Evolutionary conservation across 2,888 invertebrate species (phyloP).

Genomic region (Graphium colonna): DNA sequence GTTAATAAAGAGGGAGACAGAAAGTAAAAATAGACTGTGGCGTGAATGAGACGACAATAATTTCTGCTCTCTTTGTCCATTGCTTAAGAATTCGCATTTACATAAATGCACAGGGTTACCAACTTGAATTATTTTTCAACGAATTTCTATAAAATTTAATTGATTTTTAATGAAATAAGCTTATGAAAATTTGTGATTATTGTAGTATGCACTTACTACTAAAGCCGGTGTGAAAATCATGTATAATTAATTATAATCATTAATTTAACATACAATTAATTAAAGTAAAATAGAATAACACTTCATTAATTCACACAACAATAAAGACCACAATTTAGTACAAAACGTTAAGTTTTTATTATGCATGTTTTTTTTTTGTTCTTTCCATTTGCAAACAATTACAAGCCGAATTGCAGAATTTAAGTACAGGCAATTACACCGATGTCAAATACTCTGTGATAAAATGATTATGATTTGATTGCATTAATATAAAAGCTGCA

Average conservation of each 20-base stretch:
- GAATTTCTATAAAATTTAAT: too few species aligned
- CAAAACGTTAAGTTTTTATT: slow-evolving; percentile 40
- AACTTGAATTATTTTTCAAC: too few species aligned
- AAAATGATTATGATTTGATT: neutral
- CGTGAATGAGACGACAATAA: too few species aligned
- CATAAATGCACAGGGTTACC: too few species aligned
- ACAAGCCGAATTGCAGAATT: neutral
- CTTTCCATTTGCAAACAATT: neutral
- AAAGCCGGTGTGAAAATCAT: neutral
- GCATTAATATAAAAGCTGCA: neutral
- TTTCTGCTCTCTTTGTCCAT: too few species aligned
- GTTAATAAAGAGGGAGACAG: too few species aligned
- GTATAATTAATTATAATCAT: too few species aligned
- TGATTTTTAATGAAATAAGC: too few species aligned
- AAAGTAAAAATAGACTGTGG: too few species aligned
- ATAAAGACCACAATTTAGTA: slow-evolving; percentile 36
- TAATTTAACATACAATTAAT: slow-evolving; percentile 20
- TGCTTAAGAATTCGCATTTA: too few species aligned
- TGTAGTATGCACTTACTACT: neutral
- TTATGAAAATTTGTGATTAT: too few species aligned
- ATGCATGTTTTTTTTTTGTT: slow-evolving; percentile 45
- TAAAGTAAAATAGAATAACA: slow-evolving; percentile 36
- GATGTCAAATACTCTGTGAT: neutral
- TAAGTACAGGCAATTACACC: slow-evolving; percentile 4
- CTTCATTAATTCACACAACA: slow-evolving; percentile 37